Evolutionary conservation across 2,113 vertebrate species (phyloP), one percentile per base, ranked within the genome.

Genomic region (Daphoenositta chrysoptera): DNA sequence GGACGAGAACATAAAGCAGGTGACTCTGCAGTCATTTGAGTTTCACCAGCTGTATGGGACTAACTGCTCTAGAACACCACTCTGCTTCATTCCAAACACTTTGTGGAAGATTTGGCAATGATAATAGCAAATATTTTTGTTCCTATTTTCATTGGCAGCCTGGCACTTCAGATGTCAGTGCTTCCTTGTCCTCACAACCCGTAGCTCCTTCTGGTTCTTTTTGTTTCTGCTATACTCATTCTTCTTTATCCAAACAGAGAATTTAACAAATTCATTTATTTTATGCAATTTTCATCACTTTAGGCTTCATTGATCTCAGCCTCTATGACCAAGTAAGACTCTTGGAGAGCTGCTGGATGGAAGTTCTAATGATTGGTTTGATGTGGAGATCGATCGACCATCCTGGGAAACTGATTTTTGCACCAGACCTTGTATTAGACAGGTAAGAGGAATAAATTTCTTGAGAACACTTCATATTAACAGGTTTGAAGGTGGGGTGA

Each of bases 381-480:
- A 99, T 99, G 98, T 99, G 99, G 99, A 98, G 99, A 93, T 99
- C 99, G 0, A 99, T 99, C 0, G 98, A 99, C 93, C 98, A 99
- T 90, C 99, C 99, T 0, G 99, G 99, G 45, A 99, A 99, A 93
- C 98, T 99, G 82, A 99, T 99, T 97, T 99, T 99, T 97, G 98
- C 99, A 27, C 99, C 99, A 12, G 99, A 99, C 96, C 99, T 99
- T 88, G 98, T 99, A 78, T 97, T 99, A 63, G 99, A 99, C 98
- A 99, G 99, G 99, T 99, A 83, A 97, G 97, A 79, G 81, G 64
- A 87, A 93, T 28, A 35, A 20, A 60, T 31, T 71, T 78, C 27
- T 89, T 58, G 5, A 30, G 27, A 50, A 22, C 11, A 23, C 37
- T 88, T 91, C 22, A 24, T 22, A 69, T 72, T 75, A 33, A 42